Conservation (phyloP, 2,888 invertebrate species). For the Cosmia trapezina region DNA sequence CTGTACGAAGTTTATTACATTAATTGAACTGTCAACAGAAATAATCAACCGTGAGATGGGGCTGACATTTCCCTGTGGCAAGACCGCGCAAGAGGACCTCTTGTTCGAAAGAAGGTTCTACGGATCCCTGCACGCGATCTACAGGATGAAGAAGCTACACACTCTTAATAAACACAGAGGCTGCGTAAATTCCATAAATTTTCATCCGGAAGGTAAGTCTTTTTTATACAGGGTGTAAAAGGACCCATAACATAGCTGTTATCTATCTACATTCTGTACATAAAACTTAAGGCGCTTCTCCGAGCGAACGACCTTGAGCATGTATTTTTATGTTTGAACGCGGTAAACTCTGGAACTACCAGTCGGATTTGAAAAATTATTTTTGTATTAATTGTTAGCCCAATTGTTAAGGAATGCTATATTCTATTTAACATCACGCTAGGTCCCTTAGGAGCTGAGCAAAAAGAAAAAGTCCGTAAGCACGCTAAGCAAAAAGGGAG, state of each 20-base stretch:
- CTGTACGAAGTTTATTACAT: neutral
- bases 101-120: slow-evolving; percentile 94
- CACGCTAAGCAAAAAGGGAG: too few relatives aligned
- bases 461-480: too few relatives aligned
- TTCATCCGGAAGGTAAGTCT: slow-evolving; percentile 93
- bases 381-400: too few relatives aligned
- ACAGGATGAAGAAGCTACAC: slow-evolving; percentile 94
- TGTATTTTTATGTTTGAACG: too few relatives aligned
- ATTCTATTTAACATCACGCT: too few relatives aligned
- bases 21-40: slow-evolving; percentile 82
- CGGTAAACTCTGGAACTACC: too few relatives aligned
- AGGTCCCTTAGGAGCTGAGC: too few relatives aligned
- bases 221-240: neutral
- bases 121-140: slow-evolving; percentile 95
- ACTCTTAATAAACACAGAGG: slow-evolving; percentile 95
- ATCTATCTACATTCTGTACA: too few relatives aligned
- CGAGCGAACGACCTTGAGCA: too few relatives aligned
- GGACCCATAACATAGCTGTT: neutral
- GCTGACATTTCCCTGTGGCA: slow-evolving; percentile 85
- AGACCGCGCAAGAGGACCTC: slow-evolving; percentile 83
- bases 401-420: too few relatives aligned
- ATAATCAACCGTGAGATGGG: slow-evolving; percentile 92
- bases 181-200: slow-evolving; percentile 98
- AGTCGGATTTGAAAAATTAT: too few relatives aligned
- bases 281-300: neutral